Base-by-base conservation (phyloP, 2,797 vertebrate species). In the Catostomus latipinnis region DNA sequence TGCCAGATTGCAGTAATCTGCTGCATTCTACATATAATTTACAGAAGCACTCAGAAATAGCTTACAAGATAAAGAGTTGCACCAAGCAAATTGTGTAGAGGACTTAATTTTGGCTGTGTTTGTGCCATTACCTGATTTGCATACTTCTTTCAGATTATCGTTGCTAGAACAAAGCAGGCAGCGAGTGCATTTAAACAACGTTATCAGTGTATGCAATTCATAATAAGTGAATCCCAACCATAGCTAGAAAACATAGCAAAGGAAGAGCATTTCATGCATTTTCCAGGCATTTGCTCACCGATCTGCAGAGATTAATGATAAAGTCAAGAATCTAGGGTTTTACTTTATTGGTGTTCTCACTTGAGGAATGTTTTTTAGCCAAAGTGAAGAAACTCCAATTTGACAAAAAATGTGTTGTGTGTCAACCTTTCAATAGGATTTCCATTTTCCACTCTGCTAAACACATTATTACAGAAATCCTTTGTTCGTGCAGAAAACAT, bases 291-390 rank as follows among this genome's bases (percentile, higher is more conserved):
- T 73, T 80, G 70, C 77, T 73, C 61, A 52, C 70, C 72, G 69
- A 79, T 76, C 67, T 65, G 48, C 48, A 76, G 74, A 77, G 74
- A 82, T 82, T 78, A 67, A 82, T 77, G 74, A 78, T 82, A 82
- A 82, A 77, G 74, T 60, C 75, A 48, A 46, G 48, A 54, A 78
- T 67, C 65, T 54, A 10, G 8, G 67, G 68, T 71, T 50, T 58
- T 60, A 6, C 63, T 52, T 52, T 72, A 50, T 16, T 6, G 12
- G 43, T 71, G 62, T 60, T 73, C 56, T 61, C n/a, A 73, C 69
- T 48, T 54, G 18, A 50, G 74, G 69, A 77, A 73, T 61, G 74
- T 65, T 54, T 82, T 14, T 52, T 45, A 66, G 74, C 74, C 60
- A 60, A 72, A 72, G 9, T 11, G 69, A 79, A 43, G 52, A 57